phyloP scores from a whole-genome alignment of 2,113 vertebrate species.

The Ictalurus furcatus region DNA sequence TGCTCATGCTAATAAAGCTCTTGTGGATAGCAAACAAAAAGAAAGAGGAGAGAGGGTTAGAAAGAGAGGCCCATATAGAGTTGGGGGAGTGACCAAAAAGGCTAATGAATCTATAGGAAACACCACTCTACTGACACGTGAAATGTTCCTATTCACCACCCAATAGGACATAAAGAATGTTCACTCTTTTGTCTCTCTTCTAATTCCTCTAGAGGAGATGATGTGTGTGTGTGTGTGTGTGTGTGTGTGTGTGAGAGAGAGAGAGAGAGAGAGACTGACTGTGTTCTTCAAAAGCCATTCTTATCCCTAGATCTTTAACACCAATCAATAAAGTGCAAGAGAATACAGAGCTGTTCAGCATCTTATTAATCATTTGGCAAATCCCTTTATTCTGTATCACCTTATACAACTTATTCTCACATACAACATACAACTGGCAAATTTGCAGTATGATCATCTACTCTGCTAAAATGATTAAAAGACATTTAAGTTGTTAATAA shows the following conservation, averaged over 20 bases:
- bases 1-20: constrained; percentile 84
- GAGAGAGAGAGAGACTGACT: constrained; percentile 29
- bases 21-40: constrained; percentile 86
- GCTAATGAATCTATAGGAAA: constrained; percentile 99
- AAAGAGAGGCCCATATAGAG: constrained; percentile 75
- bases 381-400: background rate
- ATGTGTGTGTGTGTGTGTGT: constrained; percentile 83
- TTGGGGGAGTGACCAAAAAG: constrained; percentile 80
- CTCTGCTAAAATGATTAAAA: background rate
- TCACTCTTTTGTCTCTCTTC: constrained; percentile 87
- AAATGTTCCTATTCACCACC: constrained; percentile 91
- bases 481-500: background rate
- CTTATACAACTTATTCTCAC: background rate
- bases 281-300: constrained; percentile 31
- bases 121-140: constrained; percentile 90
- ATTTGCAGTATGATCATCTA: background rate
- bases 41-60: constrained; percentile 74
- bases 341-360: constrained; percentile 43
- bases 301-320: constrained; percentile 42
- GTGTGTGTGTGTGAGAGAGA: constrained; percentile 73
- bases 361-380: constrained; percentile 47
- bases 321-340: constrained; percentile 54
- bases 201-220: constrained; percentile 94
- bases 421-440: background rate
- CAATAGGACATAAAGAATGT: constrained; percentile 92